Conservation (phyloP, 2,797 vertebrate genomes). For the Myoxocephalus aenaeus region DNA sequence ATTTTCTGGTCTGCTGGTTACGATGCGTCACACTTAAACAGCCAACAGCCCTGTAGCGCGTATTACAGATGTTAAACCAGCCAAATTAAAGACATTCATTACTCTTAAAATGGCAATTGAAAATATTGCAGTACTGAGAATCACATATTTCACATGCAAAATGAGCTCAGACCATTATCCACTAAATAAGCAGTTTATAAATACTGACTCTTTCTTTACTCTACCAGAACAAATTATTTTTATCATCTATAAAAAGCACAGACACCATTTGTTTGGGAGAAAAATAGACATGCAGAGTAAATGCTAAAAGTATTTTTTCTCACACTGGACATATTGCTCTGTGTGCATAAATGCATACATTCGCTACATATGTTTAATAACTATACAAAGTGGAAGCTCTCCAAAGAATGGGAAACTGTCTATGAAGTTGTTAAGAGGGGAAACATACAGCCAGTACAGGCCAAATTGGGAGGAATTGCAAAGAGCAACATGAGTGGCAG, state of each 20-base stretch:
- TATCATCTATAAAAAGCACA: slow-evolving; percentile 16
- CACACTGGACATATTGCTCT: slow-evolving; percentile 24
- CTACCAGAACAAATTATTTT: slow-evolving; percentile 10
- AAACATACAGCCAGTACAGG: slow-evolving; percentile 51
- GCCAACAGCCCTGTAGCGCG: not conserved
- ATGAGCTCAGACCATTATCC: slow-evolving; percentile 9
- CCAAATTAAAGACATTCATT: not conserved
- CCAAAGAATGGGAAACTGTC: slow-evolving; percentile 19
- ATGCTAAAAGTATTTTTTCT: slow-evolving; percentile 19
- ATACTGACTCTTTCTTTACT: slow-evolving; percentile 8
- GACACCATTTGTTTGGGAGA: not conserved
- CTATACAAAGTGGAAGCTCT: slow-evolving; percentile 11
- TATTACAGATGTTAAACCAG: slow-evolving; percentile 10
- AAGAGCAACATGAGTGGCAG: slow-evolving; percentile 68
- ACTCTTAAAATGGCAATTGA: not conserved
- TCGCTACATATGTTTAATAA: slow-evolving; percentile 5
- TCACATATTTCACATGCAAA: slow-evolving; percentile 3
- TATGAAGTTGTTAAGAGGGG: slow-evolving; percentile 36
- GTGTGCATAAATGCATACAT: slow-evolving; percentile 24
- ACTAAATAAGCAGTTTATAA: slow-evolving; percentile 1
- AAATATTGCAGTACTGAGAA: not conserved
- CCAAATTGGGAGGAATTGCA: slow-evolving; percentile 57
- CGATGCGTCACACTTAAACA: slow-evolving; percentile 1
- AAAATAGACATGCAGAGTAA: slow-evolving; percentile 30
- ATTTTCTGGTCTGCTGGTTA: slow-evolving; percentile 4